Conservation (phyloP, 2,797 vertebrate genomes). For the Pseudotriccus pelzelni region DNA sequence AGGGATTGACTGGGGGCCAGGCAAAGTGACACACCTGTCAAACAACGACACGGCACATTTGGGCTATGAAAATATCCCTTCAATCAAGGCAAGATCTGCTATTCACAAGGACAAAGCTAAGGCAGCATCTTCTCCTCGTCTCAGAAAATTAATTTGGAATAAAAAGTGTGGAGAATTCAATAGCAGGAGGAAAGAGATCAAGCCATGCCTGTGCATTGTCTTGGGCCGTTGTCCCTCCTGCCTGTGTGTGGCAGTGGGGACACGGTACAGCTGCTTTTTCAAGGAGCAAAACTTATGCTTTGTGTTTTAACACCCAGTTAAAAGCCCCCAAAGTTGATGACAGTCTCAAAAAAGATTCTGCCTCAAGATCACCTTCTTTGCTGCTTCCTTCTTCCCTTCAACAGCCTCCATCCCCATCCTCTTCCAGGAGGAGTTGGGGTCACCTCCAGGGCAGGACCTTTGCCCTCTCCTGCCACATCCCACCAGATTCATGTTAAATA, state of each 20-base stretch:
- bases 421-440: not conserved
- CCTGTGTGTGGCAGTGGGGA: not conserved
- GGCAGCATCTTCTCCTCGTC: conserved; percentile 1
- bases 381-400: not conserved
- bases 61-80: conserved; percentile 57
- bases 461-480: not conserved
- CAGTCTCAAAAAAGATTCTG: not conserved
- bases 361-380: not conserved
- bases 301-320: not conserved
- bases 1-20: not conserved
- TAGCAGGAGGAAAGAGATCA: not conserved
- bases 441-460: not conserved
- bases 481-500: not conserved
- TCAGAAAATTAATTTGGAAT: conserved; percentile 59
- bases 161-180: not conserved
- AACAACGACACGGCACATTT: conserved; percentile 27
- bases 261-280: not conserved
- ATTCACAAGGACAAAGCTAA: conserved; percentile 58
- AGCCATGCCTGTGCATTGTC: fast-evolving
- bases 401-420: not conserved
- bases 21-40: conserved; percentile 5
- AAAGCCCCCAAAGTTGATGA: not conserved
- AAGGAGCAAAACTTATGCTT: not conserved
- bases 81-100: conserved; percentile 9
- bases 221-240: not conserved